A percentile compares a stretch with the other conserved stretches of the same genome.
Conservation (phyloP, 2,113 vertebrate genomes). For the Octodon degus region DNA sequence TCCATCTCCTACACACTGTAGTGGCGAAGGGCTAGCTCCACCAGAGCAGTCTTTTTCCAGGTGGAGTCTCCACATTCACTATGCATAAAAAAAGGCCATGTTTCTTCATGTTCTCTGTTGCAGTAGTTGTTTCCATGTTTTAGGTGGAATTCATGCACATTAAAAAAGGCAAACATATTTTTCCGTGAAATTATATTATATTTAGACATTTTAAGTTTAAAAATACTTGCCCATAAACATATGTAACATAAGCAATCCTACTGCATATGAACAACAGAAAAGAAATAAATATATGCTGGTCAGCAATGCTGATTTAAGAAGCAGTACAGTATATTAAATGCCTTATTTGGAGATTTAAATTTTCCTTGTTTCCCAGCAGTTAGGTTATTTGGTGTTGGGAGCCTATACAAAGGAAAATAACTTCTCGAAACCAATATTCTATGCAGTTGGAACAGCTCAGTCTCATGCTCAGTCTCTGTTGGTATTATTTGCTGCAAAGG, state of each 20-base stretch:
- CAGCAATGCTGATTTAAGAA: constrained; percentile 84
- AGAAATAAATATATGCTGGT: constrained; percentile 82
- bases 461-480: constrained; percentile 92
- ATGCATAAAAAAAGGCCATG: constrained; percentile 20
- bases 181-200: constrained; percentile 70
- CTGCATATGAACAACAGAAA: constrained; percentile 79
- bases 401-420: constrained; percentile 77
- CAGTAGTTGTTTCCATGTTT: constrained; percentile 62
- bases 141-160: constrained; percentile 73
- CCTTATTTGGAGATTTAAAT: constrained; percentile 74
- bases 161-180: neutral
- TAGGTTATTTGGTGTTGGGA: constrained; percentile 79
- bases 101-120: constrained; percentile 69
- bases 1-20: constrained; percentile 49
- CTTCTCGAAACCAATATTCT: constrained; percentile 80
- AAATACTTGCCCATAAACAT: constrained; percentile 83
- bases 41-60: too few species aligned
- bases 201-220: constrained; percentile 77
- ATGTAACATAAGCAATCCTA: constrained; percentile 85
- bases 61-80: too few species aligned
- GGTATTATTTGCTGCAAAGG: constrained; percentile 96
- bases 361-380: constrained; percentile 82
- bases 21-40: neutral
- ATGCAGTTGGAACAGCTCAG: constrained; percentile 64
- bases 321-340: constrained; percentile 69